phyloP scores from a whole-genome alignment of 2,888 invertebrate genomes.

The Atrina japonica region DNA sequence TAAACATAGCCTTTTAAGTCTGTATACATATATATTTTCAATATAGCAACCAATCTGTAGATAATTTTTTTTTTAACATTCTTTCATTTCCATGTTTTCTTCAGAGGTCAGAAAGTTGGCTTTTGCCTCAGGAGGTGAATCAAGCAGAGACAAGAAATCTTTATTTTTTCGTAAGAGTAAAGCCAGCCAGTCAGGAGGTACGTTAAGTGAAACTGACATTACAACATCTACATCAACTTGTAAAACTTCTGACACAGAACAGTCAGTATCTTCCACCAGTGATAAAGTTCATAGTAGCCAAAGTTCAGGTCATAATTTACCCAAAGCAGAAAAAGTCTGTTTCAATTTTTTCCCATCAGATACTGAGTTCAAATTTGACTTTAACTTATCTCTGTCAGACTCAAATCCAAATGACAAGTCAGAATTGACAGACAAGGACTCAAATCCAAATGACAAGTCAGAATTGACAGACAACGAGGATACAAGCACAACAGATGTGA shows the following conservation, averaged over 20 bases:
- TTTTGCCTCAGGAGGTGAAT: slow-evolving; percentile 38
- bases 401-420: too few relatives aligned
- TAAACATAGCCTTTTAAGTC: not conserved
- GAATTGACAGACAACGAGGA: too few relatives aligned
- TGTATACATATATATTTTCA: not conserved
- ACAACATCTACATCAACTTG: too few relatives aligned
- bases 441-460: too few relatives aligned
- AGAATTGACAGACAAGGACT: too few relatives aligned
- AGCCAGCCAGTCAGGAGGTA: too few relatives aligned
- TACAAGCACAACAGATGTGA: not conserved
- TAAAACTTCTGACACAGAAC: too few relatives aligned
- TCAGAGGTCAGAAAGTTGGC: slow-evolving; percentile 46
- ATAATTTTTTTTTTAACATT: too few relatives aligned
- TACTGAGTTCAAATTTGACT: slow-evolving; percentile 5
- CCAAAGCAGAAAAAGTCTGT: not conserved
- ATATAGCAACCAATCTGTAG: not conserved
- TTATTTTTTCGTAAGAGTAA: slow-evolving; percentile 53
- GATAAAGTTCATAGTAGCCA: too few relatives aligned
- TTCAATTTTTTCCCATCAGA: slow-evolving; percentile 12
- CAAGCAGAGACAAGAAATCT: slow-evolving; percentile 37
- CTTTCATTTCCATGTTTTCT: too few relatives aligned
- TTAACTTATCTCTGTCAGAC: slow-evolving; percentile 4
- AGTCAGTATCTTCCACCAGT: too few relatives aligned
- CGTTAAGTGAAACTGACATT: too few relatives aligned
- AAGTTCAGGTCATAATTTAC: not conserved